phyloP scores from a whole-genome alignment of 2,888 invertebrate genomes.

The Ptychoptera albimana region DNA sequence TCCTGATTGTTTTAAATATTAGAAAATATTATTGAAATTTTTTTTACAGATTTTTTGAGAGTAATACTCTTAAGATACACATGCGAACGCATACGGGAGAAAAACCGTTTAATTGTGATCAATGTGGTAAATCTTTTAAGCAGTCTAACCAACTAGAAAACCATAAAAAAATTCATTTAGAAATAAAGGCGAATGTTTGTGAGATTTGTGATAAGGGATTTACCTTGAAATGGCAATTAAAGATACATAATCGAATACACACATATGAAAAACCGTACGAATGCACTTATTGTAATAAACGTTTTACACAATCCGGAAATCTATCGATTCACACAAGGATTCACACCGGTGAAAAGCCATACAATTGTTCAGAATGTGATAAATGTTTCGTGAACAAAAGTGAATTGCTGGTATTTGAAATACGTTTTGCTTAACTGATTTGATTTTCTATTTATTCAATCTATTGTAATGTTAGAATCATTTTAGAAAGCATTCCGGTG shows the following conservation, averaged over 20 bases:
- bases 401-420: conserved; percentile 1
- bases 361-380: conserved; percentile 4
- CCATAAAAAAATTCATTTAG: conserved; percentile 7
- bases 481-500: conserved; percentile 6
- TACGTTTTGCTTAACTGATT: too few relatives aligned
- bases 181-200: conserved; percentile 6
- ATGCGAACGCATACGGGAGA: conserved; percentile 4
- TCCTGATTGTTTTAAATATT: neutral
- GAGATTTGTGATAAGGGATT: conserved; percentile 7
- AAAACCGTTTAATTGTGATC: conserved; percentile 6
- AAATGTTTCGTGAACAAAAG: conserved; percentile 6
- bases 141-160: conserved; percentile 3
- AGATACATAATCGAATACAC: conserved; percentile 6
- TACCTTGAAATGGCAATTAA: conserved; percentile 2
- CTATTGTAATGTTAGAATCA: conserved; percentile 1
- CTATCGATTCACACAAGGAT: conserved; percentile 7
- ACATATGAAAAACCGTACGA: conserved; percentile 5
- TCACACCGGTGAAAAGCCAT: conserved; percentile 6
- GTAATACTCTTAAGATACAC: conserved; percentile 5
- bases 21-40: neutral
- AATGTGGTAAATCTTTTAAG: conserved; percentile 8
- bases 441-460: too few relatives aligned
- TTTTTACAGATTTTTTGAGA: neutral
- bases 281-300: conserved; percentile 7
- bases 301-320: conserved; percentile 5